Evolutionary conservation across 2,888 invertebrate genomes (phyloP).

Genomic region (Alsophila aescularia): DNA sequence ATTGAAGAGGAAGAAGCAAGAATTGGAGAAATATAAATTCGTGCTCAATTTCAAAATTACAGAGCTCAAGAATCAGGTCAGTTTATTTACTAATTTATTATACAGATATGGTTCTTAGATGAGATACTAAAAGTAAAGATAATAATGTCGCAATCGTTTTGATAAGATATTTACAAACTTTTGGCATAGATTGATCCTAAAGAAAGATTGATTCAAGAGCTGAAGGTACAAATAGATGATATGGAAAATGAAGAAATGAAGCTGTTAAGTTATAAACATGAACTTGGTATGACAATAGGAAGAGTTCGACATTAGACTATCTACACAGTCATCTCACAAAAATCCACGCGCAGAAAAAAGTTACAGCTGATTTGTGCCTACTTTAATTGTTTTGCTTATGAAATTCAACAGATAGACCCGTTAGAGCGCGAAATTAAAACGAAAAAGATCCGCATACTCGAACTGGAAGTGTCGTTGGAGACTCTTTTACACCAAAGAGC

Average conservation of each 20-base stretch:
- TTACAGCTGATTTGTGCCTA: conserved; percentile 68
- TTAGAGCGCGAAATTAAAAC: conserved; percentile 93
- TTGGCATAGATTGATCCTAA: conserved; percentile 90
- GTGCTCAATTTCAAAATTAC: conserved; percentile 95
- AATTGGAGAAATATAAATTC: conserved; percentile 96
- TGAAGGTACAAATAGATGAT: conserved; percentile 91
- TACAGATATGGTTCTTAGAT: no score
- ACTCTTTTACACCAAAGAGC: conserved; percentile 90
- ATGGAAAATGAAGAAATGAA: conserved; percentile 93
- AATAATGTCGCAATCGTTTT: conserved; percentile 1
- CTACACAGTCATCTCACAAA: no score
- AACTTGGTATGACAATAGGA: conserved; percentile 66
- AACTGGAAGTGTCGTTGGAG: conserved; percentile 93
- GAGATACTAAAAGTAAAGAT: conserved; percentile 6
- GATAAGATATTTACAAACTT: conserved; percentile 17
- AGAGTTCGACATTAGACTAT: neutral
- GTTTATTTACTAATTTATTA: no score
- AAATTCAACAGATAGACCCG: conserved; percentile 88
- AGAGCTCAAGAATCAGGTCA: conserved; percentile 90
- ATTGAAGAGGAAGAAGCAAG: conserved; percentile 92
- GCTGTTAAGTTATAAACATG: conserved; percentile 80
- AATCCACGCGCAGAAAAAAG: conserved; percentile 54
- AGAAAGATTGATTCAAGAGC: conserved; percentile 90
- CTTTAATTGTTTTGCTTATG: conserved; percentile 34
- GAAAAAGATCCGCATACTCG: conserved; percentile 91